Evolutionary conservation across 2,888 invertebrate species (phyloP).

Genomic region (Pandemis cinnamomeana): DNA sequence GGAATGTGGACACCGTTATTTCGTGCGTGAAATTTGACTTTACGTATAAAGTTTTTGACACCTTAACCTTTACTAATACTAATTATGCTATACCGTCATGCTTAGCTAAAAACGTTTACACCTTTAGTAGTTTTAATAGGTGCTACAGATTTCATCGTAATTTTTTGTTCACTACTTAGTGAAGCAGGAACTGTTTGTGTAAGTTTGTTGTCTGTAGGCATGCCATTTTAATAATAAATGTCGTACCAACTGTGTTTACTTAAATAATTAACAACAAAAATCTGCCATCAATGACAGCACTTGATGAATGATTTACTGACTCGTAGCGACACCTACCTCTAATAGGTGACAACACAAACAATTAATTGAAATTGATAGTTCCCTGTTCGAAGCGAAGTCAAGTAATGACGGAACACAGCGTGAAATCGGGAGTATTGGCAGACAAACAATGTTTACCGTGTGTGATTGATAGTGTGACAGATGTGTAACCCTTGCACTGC

Average conservation of each 20-base stretch:
- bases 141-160: too few relatives aligned
- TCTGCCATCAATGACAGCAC: background rate
- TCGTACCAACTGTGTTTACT: background rate
- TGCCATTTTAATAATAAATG: background rate
- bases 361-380: constrained; percentile 43
- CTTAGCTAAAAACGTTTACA: too few relatives aligned
- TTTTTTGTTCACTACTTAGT: too few relatives aligned
- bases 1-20: constrained; percentile 15
- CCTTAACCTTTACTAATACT: background rate
- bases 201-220: too few relatives aligned
- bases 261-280: background rate
- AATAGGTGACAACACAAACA: constrained; percentile 40
- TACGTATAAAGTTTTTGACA: background rate
- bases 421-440: constrained; percentile 41
- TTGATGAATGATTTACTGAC: constrained; percentile 30
- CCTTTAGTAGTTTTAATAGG: too few relatives aligned
- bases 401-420: constrained; percentile 40
- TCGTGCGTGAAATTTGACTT: background rate
- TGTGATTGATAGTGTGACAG: constrained; percentile 42
- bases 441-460: constrained; percentile 37
- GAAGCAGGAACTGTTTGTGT: too few relatives aligned
- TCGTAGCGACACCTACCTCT: constrained; percentile 21
- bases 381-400: constrained; percentile 31
- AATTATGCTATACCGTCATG: too few relatives aligned
- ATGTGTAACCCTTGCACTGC: constrained; percentile 41